Conservation (phyloP, 2,797 vertebrate genomes). For the Enoplosus armatus region DNA sequence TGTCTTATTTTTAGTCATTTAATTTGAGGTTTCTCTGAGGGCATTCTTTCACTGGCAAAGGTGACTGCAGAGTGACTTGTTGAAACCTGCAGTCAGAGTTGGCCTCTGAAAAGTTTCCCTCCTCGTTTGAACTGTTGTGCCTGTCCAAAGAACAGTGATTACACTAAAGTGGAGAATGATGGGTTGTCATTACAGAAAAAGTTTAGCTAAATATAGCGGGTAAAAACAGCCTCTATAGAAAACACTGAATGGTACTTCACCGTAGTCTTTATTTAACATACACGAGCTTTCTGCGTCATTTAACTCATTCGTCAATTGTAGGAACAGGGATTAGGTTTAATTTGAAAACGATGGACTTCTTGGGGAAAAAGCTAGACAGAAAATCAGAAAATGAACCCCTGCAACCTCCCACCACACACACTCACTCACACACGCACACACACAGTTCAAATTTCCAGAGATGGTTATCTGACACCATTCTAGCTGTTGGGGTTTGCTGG, state of each 20-base stretch:
- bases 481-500: constrained; percentile 52
- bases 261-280: constrained; percentile 20
- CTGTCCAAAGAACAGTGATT: constrained; percentile 56
- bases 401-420: not conserved
- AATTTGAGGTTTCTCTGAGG: constrained; percentile 62
- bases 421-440: not conserved
- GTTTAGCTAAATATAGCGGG: constrained; percentile 54
- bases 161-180: constrained; percentile 62
- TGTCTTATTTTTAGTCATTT: constrained; percentile 58
- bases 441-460: constrained; percentile 36
- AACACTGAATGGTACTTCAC: constrained; percentile 16
- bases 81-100: constrained; percentile 58
- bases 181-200: constrained; percentile 47
- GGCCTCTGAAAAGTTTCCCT: constrained; percentile 32
- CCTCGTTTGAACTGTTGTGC: constrained; percentile 30
- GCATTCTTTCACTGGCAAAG: constrained; percentile 46
- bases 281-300: constrained; percentile 43
- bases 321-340: constrained; percentile 46
- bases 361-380: constrained; percentile 11
- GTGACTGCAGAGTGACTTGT: constrained; percentile 50
- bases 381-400: constrained; percentile 41
- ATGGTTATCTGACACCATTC: constrained; percentile 60
- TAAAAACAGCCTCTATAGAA: constrained; percentile 38
- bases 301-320: constrained; percentile 24
- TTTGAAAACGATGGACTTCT: constrained; percentile 54